A percentile compares a stretch with the other conserved stretches of the same genome.
These are phyloP conservation scores for Drosophila neocordata DNA, from an alignment of 1,140 invertebrate species.

Conservation along the genomic window DNA sequence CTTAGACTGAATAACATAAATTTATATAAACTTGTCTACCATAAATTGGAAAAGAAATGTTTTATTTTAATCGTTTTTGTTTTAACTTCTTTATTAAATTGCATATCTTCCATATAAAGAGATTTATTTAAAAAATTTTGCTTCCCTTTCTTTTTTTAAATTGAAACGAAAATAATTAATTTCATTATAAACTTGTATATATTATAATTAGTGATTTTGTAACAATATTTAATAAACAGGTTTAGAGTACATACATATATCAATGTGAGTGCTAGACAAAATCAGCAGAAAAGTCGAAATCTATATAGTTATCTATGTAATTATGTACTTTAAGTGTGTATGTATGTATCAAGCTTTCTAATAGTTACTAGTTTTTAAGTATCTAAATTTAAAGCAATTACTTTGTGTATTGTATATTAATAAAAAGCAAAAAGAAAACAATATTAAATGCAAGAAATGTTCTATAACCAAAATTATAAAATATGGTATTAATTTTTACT, in stretches of 20 bases:
- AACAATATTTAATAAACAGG: constrained; percentile 18
- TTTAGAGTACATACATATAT: constrained; percentile 17
- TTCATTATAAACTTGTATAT: constrained; percentile 50
- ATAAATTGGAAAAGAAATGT: background rate
- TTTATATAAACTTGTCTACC: background rate
- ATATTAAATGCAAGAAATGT: constrained; percentile 42
- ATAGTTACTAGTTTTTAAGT: constrained; percentile 37
- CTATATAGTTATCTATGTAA: constrained; percentile 31
- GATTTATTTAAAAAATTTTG: constrained; percentile 8
- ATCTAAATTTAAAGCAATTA: constrained; percentile 5
- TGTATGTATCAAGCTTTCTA: constrained; percentile 39
- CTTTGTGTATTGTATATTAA: constrained; percentile 16
- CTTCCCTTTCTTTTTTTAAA: constrained; percentile 6
- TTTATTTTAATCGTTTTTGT: background rate
- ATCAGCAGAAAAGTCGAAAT: constrained; percentile 32
- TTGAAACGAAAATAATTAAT: background rate
- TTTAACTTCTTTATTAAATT: constrained; percentile 1
- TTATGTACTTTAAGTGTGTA: constrained; percentile 30
- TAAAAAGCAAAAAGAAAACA: constrained; percentile 20
- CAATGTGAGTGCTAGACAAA: constrained; percentile 51
- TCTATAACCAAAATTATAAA: background rate
- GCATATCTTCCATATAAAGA: constrained; percentile 19
- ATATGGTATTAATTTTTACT: background rate
- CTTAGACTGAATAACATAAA: constrained; percentile 15
- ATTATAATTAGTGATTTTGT: constrained; percentile 21